A percentile compares a stretch with the other conserved stretches of the same genome.
Conservation (phyloP, 2,113 vertebrate genomes). For the Oryctolagus cuniculus region mOryCun1.1 NC_091451.1:47289501-47290000, state of each 20-base stretch:
- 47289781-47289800: constrained; percentile 95
- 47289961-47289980: background rate
- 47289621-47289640: background rate
- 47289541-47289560: background rate
- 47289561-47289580: background rate
- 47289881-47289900: constrained; percentile 93
- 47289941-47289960: background rate
- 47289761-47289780: constrained; percentile 99
- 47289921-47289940: constrained; percentile 96
- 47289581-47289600: background rate
- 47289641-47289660: background rate
- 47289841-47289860: constrained; percentile 96
- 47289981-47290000: background rate
- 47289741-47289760: constrained; percentile 85
- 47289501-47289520: background rate
- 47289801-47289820: constrained; percentile 96
- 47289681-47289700: background rate
- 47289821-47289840: constrained; percentile 97
- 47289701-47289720: background rate
- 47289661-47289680: background rate
- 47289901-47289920: background rate
- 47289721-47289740: background rate
- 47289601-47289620: background rate
- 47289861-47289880: constrained; percentile 97
- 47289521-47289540: too few relatives aligned